Evolutionary conservation across 2,797 vertebrate genomes (phyloP), one percentile per base, ranked within the genome.

Genomic region (Psittacula echo): DNA sequence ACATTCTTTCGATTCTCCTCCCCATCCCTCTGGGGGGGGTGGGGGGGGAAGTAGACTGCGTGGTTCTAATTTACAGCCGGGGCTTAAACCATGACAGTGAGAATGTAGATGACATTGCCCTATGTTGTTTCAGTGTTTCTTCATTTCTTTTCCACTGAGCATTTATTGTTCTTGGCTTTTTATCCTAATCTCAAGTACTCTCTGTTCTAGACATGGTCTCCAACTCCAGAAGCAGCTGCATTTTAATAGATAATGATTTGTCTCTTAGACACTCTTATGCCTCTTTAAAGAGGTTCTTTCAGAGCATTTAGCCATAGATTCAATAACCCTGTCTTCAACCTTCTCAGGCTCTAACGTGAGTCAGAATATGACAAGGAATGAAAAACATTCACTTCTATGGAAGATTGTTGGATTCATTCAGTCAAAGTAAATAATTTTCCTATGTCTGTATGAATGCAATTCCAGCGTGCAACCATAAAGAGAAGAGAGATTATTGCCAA

Each of bases 371-470:
- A 65, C 29, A 76, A 82, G 9, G 11, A 94, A 86, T 45, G 30
- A 48, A 79, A 84, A 81, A 45, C 75, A 45, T 4, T n/a, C 58
- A 15, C 32, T 64, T 75, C 77, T 87, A 19, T 23, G 45, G 53
- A 81, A 71, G 44, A 73, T 13, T 48, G 34, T 60, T 87, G 39
- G 14, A 88, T 80, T 61, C 9, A 20, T 77, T 85, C 42, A 41
- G 22, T 77, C 73, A 87, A 84, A 27, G 27, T 47, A 90, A 95
- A 76, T 78, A 70, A 62, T 90, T 83, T 94, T 61, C 51, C 47
- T 53, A 5, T 70, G 29, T 50, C 68, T 47, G 11, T 51, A 53
- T 53, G 48, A 87, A 68, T 10, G 9, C 72, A 58, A 85, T 87
- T 83, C 61, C 65, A 85, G 51, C 61, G 16, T 68, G 42, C 32